These are phyloP conservation scores for Magallana angulata DNA, from an alignment of 1,140 invertebrate species.

Conservation along the genomic window DNA sequence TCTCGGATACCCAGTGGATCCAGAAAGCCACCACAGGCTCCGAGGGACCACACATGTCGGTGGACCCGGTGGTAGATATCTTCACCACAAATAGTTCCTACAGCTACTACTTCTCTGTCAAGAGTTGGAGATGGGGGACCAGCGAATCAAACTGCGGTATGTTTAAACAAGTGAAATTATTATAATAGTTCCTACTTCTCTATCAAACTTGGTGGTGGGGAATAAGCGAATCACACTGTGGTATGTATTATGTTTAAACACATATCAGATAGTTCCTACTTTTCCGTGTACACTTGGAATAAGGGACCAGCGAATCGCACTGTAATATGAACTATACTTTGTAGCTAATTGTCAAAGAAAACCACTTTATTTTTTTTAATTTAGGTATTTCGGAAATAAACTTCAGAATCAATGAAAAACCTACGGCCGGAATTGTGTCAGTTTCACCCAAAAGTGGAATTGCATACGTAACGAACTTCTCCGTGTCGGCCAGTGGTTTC, in stretches of 20 bases:
- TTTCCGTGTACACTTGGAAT: too few relatives aligned
- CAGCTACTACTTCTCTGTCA: conserved; percentile 51
- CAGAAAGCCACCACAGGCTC: conserved; percentile 51
- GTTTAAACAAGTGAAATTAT: too few relatives aligned
- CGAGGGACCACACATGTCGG: conserved; percentile 56
- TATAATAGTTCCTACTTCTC: too few relatives aligned
- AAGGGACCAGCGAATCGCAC: too few relatives aligned
- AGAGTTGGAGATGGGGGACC: conserved; percentile 61
- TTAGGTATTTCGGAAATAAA: conserved; percentile 51
- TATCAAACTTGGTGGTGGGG: too few relatives aligned
- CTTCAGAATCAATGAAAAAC: conserved; percentile 58
- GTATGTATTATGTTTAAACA: too few relatives aligned
- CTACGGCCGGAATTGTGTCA: conserved; percentile 21
- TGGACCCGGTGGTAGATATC: conserved; percentile 43
- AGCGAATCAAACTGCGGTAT: conserved; percentile 37
- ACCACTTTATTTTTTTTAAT: not conserved
- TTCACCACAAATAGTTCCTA: conserved; percentile 3
- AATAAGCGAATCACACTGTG: too few relatives aligned
- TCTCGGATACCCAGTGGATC: conserved; percentile 49
- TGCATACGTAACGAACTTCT: conserved; percentile 59
- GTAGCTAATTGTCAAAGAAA: too few relatives aligned
- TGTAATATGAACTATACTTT: too few relatives aligned
- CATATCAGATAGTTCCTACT: too few relatives aligned
- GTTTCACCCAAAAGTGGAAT: conserved; percentile 47
- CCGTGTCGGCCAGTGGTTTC: conserved; percentile 44